Base-by-base conservation (phyloP, 2,888 invertebrate genomes). In the Drosophila tanythrix region DNA sequence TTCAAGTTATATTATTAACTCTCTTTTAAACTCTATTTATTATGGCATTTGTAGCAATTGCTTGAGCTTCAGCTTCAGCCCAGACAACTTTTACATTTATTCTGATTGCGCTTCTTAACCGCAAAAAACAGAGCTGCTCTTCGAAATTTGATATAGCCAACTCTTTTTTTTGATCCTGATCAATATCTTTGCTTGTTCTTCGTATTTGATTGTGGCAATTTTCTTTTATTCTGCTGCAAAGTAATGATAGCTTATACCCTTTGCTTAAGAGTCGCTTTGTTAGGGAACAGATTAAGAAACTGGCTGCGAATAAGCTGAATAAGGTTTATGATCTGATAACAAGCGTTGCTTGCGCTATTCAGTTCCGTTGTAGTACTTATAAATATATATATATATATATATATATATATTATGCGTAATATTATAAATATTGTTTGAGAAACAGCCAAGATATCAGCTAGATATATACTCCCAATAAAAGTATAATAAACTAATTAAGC, bases 161-260 rank as follows among this genome's bases (percentile, higher is more conserved):
- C 27, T 55, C 11, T 36, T 10, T 18, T 40, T 2, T 13, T 29
- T 38, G 2, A 55, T 3, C 55, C 36, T 2, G 35, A 33, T 58
- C 13, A 62, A 21, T 15, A 35, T 18, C 15, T n/a, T 2, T 3
- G 18, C 3, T n/a, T 40, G 13, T 56, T 18, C 59, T 59, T 27
- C 4, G 27, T 18, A 5, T 15, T 46, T 31, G 31, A 35, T 53
- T 55, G 33, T 18, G 36, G 21, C 55, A 13, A 27, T n/a, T 38
- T 29, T 13, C 25, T 27, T n/a, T 40, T 25, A 31, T 29, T 21
- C 13, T 21, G 21, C 48, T 15, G 18, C 25, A 51, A 58, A 64
- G 52, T 43, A 79, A 55, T 70, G 79, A 76, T 69, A 76, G 35
- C 46, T 36, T 31, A 21, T 56, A 29, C 27, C 15, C 21, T n/a